Evolutionary conservation across 1,140 invertebrate species (phyloP), one percentile per base, ranked within the genome.

Genomic region (Sitodiplosis mosellana): DNA sequence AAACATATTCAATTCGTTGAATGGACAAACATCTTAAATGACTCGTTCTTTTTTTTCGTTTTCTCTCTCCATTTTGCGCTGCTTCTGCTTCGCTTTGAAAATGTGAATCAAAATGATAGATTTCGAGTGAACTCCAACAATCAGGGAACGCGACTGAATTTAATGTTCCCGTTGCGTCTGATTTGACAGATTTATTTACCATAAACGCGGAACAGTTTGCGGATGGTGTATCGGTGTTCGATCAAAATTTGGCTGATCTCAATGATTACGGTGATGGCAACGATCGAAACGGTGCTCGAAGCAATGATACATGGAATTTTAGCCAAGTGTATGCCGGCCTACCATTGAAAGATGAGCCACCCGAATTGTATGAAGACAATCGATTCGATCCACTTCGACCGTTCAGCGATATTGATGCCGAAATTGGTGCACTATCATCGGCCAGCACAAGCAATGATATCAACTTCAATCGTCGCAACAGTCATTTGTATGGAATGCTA

Each of bases 241-340:
- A 64, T 45, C 61, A 63, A 37, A 64, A 64, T 43, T 47, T 63
- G 10, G 61, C 61, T 2, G 61, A 64, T 57, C 46, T 64, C 22
- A 52, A 55, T 22, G 61, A 64, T 40, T 64, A 57, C 46, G 61
- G 60, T 12, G 61, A 64, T 48, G 44, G 27, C 27, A 27, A 27
- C 10, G 27, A 27, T 27, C 27, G 27, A 27, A 27, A 27, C 27
- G 27, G 27, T 27, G 27, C 27, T 10, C 27, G 27, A 27, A 27
- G 27, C 27, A 27, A 27, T 27, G 27, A 27, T 5, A 27, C 27
- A 27, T 27, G 27, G 27, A 27, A 27, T 27, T 5, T 27, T 10
- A 10, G 27, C 10, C 27, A 27, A 27, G 3, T 27, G 27, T 62
- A 62, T 47, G 58, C 54, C 11, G 54, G 59, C 49, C 48, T 64